Evolutionary conservation across 2,113 vertebrate genomes (phyloP).

Genomic region (Isurus oxyrinchus): DNA sequence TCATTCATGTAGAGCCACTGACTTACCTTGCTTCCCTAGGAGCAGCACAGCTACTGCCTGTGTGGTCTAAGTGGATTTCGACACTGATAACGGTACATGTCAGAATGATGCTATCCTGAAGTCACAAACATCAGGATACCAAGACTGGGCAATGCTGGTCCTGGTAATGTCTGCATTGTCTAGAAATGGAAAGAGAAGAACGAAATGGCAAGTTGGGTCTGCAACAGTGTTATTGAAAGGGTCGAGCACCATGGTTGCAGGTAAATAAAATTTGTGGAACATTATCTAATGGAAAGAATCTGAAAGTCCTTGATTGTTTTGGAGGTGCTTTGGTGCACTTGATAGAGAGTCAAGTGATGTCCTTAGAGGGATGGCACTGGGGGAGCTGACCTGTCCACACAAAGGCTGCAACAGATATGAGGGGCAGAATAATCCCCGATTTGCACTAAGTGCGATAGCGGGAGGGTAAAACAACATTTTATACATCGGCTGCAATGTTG

Average conservation of each 20-base stretch:
- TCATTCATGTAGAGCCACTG: background rate
- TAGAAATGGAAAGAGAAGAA: too few species aligned
- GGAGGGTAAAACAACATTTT: too few species aligned
- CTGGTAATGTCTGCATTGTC: background rate
- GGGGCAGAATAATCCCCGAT: too few species aligned
- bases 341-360: too few species aligned
- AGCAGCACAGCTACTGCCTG: background rate
- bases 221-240: background rate
- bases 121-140: background rate
- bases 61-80: background rate
- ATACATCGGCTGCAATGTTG: too few species aligned
- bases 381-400: too few species aligned
- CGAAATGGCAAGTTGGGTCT: background rate
- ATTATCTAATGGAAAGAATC: background rate
- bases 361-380: too few species aligned
- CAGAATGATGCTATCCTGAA: background rate
- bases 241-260: background rate
- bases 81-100: background rate
- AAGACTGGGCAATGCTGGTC: background rate
- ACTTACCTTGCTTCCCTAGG: background rate
- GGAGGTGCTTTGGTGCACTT: too few species aligned
- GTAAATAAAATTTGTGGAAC: background rate
- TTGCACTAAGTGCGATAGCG: too few species aligned
- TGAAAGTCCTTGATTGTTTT: background rate
- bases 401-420: too few species aligned